Conservation (phyloP, 2,888 invertebrate genomes). For the Erebia palarica region DNA sequence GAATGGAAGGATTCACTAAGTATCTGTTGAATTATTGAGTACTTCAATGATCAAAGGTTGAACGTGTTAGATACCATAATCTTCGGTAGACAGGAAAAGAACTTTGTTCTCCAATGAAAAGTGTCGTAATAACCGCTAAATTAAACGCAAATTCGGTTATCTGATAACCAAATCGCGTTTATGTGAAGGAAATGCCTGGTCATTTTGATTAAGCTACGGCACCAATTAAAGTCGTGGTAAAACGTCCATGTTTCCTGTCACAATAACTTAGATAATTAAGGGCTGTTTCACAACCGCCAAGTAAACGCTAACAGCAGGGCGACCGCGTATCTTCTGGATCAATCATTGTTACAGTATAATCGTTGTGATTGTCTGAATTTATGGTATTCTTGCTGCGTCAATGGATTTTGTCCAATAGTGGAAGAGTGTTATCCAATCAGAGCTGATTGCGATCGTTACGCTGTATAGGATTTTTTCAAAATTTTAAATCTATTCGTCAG, state of each 20-base stretch:
- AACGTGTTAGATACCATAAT: background rate
- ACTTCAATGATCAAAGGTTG: background rate
- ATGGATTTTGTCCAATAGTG: no score
- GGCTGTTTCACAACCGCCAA: no score
- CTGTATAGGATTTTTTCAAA: no score
- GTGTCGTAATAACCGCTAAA: constrained; percentile 3
- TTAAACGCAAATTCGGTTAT: background rate
- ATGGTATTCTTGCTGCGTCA: no score
- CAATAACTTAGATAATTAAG: background rate
- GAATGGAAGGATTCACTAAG: no score
- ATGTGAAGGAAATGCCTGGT: constrained; percentile 2
- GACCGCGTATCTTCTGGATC: no score
- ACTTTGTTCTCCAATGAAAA: constrained; percentile 10
- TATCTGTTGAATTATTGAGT: background rate
- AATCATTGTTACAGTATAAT: no score
- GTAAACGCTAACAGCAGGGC: no score
- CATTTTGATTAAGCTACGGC: background rate
- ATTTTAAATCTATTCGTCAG: no score
- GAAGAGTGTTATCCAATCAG: no score
- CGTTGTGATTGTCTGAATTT: no score
- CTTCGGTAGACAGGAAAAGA: constrained; percentile 4
- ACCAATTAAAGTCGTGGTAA: background rate
- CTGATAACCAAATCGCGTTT: background rate
- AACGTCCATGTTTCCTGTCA: background rate
- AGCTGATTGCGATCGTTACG: no score